Percentiles rank a stretch among this genome's conserved stretches.
These are phyloP conservation scores for Cheilosia vernalis DNA, from an alignment of 2,888 invertebrate genomes.

Conservation along the genomic window DNA sequence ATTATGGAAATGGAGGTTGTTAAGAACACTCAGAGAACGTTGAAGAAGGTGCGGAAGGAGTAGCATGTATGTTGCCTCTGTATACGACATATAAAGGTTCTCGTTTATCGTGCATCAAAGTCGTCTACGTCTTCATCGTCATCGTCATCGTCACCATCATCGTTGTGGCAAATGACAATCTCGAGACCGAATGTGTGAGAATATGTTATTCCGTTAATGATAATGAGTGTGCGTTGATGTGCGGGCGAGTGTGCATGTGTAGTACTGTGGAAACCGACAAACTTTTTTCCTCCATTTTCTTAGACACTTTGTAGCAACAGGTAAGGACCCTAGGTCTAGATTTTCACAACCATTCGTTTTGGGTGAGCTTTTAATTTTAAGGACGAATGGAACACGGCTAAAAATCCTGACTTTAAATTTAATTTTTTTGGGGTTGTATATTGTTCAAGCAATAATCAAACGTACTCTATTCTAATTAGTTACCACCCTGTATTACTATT, in stretches of 20 bases:
- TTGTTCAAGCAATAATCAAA: too few species aligned
- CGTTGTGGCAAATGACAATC: slow-evolving; percentile 58
- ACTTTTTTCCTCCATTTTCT: background rate
- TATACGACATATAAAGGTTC: slow-evolving; percentile 5
- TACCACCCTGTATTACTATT: too few species aligned
- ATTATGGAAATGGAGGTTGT: slow-evolving; percentile 69
- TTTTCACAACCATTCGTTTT: too few species aligned
- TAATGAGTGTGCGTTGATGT: slow-evolving; percentile 33
- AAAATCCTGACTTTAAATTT: too few species aligned
- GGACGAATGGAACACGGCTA: too few species aligned
- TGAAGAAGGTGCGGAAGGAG: slow-evolving; percentile 60
- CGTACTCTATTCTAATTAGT: too few species aligned
- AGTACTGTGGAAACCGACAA: background rate
- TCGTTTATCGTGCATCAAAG: slow-evolving; percentile 6
- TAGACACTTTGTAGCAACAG: background rate
- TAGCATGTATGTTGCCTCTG: slow-evolving; percentile 27
- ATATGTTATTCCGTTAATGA: slow-evolving; percentile 52
- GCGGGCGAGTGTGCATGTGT: background rate
- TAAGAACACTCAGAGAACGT: slow-evolving; percentile 72
- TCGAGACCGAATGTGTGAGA: slow-evolving; percentile 33
- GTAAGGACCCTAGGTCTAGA: too few species aligned
- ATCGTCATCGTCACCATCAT: slow-evolving; percentile 17
- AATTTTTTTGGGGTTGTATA: too few species aligned
- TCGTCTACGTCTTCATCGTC: slow-evolving; percentile 22
- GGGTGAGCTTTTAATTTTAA: too few species aligned